Conservation (phyloP, 2,888 invertebrate species). For the Mimumesa dahlbomi region DNA sequence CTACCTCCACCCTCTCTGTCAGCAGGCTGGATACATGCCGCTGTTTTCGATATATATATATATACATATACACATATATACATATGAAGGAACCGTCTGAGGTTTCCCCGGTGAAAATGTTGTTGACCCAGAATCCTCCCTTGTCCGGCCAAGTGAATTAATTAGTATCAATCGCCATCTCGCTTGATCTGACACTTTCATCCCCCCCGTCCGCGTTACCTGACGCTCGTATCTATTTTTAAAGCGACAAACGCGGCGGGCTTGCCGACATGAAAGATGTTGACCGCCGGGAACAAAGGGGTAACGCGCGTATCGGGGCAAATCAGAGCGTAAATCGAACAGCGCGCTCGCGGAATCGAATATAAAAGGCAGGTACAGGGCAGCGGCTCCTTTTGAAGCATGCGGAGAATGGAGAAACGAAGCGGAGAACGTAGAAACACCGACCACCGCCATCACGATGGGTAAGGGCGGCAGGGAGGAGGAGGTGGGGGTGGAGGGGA, state of each 20-base stretch:
- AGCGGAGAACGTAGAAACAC: slow-evolving; percentile 32
- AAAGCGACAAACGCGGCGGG: no score
- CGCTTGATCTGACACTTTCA: no score
- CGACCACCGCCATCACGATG: slow-evolving; percentile 45
- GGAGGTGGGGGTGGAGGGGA: slow-evolving; percentile 29
- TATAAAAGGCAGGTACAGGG: slow-evolving; percentile 5
- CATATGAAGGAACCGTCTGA: slow-evolving; percentile 64
- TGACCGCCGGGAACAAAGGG: no score
- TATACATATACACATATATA: no score
- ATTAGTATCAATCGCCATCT: no score
- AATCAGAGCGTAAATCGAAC: neutral
- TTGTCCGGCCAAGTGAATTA: neutral
- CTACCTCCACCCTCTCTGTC: slow-evolving; percentile 42
- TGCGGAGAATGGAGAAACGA: slow-evolving; percentile 18
- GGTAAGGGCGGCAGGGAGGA: neutral
- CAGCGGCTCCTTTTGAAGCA: neutral
- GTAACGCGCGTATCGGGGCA: neutral
- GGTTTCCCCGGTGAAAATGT: slow-evolving; percentile 61
- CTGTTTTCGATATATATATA: slow-evolving; percentile 65
- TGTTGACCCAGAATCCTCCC: slow-evolving; percentile 44
- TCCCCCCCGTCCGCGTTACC: no score
- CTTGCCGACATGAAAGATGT: no score
- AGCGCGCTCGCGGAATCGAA: slow-evolving; percentile 2
- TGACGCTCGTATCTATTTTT: no score
- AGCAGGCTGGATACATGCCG: slow-evolving; percentile 49